Evolutionary conservation across 2,113 vertebrate genomes (phyloP).

Genomic region (Oceanodroma tethys): DNA sequence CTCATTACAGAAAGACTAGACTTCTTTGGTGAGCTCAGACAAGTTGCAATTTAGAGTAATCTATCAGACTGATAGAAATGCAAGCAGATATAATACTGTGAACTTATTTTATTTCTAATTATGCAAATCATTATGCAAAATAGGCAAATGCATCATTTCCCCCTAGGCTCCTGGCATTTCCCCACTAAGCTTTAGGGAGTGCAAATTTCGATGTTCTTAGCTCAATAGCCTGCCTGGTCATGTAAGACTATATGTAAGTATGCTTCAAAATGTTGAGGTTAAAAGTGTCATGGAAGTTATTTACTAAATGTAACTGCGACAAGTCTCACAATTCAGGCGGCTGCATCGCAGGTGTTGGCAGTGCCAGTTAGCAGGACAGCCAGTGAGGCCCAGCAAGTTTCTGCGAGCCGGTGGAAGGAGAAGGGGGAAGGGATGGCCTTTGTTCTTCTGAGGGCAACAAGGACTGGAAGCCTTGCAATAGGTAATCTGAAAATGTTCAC

Average conservation of each 20-base stretch:
- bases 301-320: neutral
- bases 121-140: constrained; percentile 28
- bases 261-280: neutral
- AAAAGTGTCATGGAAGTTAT: neutral
- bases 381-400: neutral
- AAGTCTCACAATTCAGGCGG: neutral
- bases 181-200: constrained; percentile 26
- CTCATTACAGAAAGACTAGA: neutral
- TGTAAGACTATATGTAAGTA: neutral
- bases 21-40: neutral
- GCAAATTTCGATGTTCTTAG: constrained; percentile 16
- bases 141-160: neutral
- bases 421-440: constrained; percentile 26
- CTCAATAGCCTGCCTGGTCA: constrained; percentile 45
- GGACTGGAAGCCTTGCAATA: constrained; percentile 24
- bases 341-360: neutral
- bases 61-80: constrained; percentile 38
- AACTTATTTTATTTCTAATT: constrained; percentile 45
- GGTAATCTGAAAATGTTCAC: constrained; percentile 59
- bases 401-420: neutral
- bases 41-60: neutral
- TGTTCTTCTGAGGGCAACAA: constrained; percentile 55
- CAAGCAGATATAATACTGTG: neutral
- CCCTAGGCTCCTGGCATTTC: constrained; percentile 24
- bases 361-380: neutral